Percentiles rank a stretch among this genome's conserved stretches.
Conservation (phyloP, 2,888 invertebrate genomes). For the Tenthredo distinguenda region DNA sequence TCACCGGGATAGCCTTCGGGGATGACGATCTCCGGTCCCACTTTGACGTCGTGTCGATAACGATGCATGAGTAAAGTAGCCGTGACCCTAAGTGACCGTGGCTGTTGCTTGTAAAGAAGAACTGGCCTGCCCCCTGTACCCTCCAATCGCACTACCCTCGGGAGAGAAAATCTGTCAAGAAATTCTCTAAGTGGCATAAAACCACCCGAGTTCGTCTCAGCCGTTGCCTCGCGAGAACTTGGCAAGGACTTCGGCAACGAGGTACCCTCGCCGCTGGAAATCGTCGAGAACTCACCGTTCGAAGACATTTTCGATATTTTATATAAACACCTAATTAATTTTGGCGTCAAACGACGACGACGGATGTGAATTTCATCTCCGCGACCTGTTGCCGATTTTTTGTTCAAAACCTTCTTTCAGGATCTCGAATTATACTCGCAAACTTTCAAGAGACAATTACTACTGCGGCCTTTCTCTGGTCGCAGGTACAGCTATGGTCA, state of each 20-base stretch:
- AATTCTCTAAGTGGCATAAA: slow-evolving; percentile 76
- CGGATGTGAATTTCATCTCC: slow-evolving; percentile 23
- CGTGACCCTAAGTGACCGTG: slow-evolving; percentile 71
- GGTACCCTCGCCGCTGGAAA: slow-evolving; percentile 74
- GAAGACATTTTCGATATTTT: slow-evolving; percentile 68
- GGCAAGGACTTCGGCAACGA: slow-evolving; percentile 73
- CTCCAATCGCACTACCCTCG: slow-evolving; percentile 76
- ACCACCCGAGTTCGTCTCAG: slow-evolving; percentile 73
- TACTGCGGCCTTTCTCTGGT: not conserved
- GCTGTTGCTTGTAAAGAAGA: slow-evolving; percentile 73
- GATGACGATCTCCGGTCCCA: slow-evolving; percentile 79
- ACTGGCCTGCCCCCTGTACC: slow-evolving; percentile 78
- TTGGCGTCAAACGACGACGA: not conserved
- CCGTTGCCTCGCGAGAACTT: slow-evolving; percentile 74
- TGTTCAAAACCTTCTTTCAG: not conserved
- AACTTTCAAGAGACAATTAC: slow-evolving; percentile 12
- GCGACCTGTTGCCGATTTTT: not conserved
- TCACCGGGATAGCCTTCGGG: slow-evolving; percentile 79
- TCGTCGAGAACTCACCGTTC: slow-evolving; percentile 75
- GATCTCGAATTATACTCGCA: not conserved
- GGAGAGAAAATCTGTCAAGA: slow-evolving; percentile 77
- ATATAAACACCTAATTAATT: not conserved
- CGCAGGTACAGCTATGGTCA: not conserved
- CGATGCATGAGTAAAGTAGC: slow-evolving; percentile 78
- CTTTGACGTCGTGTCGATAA: slow-evolving; percentile 79